Evolutionary conservation across 2,113 vertebrate genomes (phyloP).

Genomic region (Equus quagga): DNA sequence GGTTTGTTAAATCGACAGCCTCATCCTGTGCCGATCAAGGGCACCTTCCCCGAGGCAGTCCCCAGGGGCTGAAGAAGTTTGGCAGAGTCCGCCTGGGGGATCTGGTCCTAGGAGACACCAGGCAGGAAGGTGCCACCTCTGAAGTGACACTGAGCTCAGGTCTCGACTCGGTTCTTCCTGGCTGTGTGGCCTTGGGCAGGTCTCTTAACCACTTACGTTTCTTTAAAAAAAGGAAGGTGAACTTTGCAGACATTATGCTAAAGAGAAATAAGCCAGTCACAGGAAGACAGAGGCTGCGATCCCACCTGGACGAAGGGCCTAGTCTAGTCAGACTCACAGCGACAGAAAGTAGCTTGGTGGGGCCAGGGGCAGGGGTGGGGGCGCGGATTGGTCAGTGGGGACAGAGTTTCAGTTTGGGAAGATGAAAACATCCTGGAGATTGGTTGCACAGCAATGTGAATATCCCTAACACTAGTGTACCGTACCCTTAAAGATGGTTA

Average conservation of each 20-base stretch:
- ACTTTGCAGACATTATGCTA: not conserved
- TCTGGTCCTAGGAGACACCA: not conserved
- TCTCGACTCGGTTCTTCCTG: not conserved
- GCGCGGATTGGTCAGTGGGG: not conserved
- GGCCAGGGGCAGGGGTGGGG: not conserved
- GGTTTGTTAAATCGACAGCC: not conserved
- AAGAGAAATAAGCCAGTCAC: not conserved
- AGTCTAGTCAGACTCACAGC: not conserved
- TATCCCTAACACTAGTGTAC: not conserved
- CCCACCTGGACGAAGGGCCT: too few species aligned
- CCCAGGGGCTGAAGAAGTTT: not conserved
- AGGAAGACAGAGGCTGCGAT: not conserved
- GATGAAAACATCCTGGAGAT: not conserved
- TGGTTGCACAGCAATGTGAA: too few species aligned
- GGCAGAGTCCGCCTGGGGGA: not conserved
- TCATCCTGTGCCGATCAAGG: fast-evolving
- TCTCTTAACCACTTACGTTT: not conserved
- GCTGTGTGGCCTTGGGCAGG: not conserved
- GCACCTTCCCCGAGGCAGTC: fast-evolving
- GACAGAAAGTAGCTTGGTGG: too few species aligned
- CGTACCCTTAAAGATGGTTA: not conserved
- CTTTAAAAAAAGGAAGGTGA: not conserved
- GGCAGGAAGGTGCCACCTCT: not conserved
- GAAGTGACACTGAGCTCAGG: not conserved
- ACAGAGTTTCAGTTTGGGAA: not conserved